phyloP scores from a whole-genome alignment of 2,797 vertebrate species.

The Ctenopoma multispine region DNA sequence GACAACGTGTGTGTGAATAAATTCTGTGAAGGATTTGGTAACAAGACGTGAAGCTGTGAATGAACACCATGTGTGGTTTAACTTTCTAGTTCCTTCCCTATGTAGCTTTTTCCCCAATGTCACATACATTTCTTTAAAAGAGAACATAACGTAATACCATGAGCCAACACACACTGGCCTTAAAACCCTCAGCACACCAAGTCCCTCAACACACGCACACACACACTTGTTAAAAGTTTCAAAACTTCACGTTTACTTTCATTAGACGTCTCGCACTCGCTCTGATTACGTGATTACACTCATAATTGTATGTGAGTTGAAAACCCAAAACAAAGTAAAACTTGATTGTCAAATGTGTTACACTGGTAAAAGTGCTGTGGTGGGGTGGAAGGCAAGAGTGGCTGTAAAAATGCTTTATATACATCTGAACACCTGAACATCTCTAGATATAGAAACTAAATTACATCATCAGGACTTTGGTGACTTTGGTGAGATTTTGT shows the following conservation, averaged over 20 bases:
- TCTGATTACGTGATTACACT: constrained; percentile 1
- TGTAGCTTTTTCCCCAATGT: constrained; percentile 32
- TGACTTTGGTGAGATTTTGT: constrained; percentile 39
- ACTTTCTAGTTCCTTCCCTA: constrained; percentile 30
- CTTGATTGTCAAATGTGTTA: constrained; percentile 63
- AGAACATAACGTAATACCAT: constrained; percentile 48
- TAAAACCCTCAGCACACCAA: constrained; percentile 5
- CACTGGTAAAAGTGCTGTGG: constrained; percentile 22
- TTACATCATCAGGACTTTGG: constrained; percentile 65
- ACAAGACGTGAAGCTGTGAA: constrained; percentile 17
- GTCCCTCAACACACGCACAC: constrained; percentile 2
- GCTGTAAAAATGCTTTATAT: constrained; percentile 40
- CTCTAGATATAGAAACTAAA: constrained; percentile 46
- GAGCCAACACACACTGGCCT: background rate
- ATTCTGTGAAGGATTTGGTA: background rate
- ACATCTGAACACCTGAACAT: constrained; percentile 39
- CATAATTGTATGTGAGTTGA: constrained; percentile 17
- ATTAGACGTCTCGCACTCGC: constrained; percentile 35
- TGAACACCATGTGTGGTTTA: constrained; percentile 15
- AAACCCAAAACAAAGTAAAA: background rate
- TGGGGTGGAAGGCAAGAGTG: constrained; percentile 29
- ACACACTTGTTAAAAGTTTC: constrained; percentile 31
- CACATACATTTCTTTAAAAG: constrained; percentile 53
- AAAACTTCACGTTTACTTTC: constrained; percentile 63
- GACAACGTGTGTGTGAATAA: constrained; percentile 1